Evolutionary conservation across 2,113 vertebrate species (phyloP).

Genomic region (Microcebus jonahi): DNA sequence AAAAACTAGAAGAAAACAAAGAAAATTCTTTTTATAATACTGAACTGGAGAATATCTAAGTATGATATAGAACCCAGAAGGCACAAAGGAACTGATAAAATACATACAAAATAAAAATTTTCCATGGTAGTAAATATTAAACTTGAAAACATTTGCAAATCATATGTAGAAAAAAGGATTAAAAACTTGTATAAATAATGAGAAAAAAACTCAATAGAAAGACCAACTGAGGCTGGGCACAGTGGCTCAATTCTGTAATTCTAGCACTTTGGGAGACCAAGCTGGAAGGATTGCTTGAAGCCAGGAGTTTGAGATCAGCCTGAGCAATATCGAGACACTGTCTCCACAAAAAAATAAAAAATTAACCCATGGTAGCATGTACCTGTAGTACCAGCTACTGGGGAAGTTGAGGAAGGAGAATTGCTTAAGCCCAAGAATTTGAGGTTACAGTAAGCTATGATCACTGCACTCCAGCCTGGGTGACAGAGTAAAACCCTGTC

Average conservation of each 20-base stretch:
- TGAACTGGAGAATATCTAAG: background rate
- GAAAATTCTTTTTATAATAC: slow-evolving; percentile 7
- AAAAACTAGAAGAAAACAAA: slow-evolving; percentile 25
- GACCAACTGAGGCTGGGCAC: too few relatives aligned
- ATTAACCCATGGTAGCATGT: background rate
- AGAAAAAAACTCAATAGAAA: background rate
- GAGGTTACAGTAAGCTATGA: background rate
- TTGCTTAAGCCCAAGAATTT: background rate
- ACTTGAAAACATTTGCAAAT: slow-evolving; percentile 12
- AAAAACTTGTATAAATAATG: background rate
- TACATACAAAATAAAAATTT: background rate
- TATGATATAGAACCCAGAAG: background rate
- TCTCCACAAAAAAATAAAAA: background rate
- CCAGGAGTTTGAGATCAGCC: background rate
- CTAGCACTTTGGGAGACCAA: background rate
- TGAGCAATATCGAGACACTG: background rate
- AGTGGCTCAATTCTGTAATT: background rate
- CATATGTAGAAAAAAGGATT: background rate
- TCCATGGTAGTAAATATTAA: background rate
- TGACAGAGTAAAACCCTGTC: background rate
- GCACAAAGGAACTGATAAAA: background rate
- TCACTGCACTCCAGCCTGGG: background rate
- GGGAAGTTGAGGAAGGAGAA: background rate
- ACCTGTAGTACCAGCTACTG: background rate
- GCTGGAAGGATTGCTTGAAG: background rate